Percentiles rank a stretch among this genome's conserved stretches.
Evolutionary conservation across 2,797 vertebrate species (phyloP).

Genomic region (Orientallactaga sibirica): DNA sequence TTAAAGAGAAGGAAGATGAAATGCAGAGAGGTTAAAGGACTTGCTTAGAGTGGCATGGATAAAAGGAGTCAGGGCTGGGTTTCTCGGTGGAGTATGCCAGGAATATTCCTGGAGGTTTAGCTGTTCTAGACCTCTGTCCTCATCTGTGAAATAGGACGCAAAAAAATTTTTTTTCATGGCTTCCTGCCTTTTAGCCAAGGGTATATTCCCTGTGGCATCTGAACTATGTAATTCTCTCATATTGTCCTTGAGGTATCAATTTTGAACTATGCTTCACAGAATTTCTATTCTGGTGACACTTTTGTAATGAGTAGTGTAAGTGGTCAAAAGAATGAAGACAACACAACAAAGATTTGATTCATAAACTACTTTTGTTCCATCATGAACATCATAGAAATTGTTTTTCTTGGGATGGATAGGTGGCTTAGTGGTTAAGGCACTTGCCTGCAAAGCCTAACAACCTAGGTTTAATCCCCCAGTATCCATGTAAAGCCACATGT

Average conservation of each 20-base stretch:
- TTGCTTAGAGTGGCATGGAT: not conserved
- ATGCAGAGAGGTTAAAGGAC: not conserved
- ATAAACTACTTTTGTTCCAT: not conserved
- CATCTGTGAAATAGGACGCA: not conserved
- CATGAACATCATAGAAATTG: not conserved
- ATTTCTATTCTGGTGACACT: conserved; percentile 9
- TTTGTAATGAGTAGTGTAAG: not conserved
- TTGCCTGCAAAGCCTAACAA: too few species aligned
- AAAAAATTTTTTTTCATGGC: not conserved
- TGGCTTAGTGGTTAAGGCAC: too few species aligned
- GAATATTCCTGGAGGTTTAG: not conserved
- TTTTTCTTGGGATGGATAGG: not conserved
- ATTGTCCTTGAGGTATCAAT: conserved; percentile 19
- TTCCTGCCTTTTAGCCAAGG: not conserved
- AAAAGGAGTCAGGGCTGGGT: not conserved
- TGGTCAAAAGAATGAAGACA: not conserved
- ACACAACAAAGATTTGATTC: not conserved
- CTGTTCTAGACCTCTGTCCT: not conserved
- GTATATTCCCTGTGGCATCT: not conserved
- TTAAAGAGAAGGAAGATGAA: not conserved
- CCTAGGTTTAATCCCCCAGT: too few species aligned
- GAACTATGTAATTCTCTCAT: not conserved
- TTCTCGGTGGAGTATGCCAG: not conserved
- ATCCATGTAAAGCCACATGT: too few species aligned
- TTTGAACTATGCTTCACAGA: conserved; percentile 20